A percentile compares a stretch with the other conserved stretches of the same genome.
These are phyloP conservation scores for Parazoanthus darwini DNA, from an alignment of 92 coral and sea anemone genomes.

Conservation along the genomic window DNA sequence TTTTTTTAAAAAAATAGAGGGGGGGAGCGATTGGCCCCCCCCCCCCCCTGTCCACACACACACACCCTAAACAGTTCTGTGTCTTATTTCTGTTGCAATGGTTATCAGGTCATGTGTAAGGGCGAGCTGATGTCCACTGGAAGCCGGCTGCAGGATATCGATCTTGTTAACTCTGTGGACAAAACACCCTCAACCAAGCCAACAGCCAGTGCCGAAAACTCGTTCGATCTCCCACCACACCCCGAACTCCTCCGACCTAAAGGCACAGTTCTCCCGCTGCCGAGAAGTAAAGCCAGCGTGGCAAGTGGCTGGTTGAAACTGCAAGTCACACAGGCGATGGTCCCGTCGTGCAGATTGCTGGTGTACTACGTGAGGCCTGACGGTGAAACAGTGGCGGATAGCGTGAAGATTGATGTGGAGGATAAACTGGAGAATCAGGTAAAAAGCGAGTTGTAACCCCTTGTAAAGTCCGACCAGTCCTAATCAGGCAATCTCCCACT, in stretches of 20 bases:
- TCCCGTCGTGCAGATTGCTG: slow-evolving; percentile 79
- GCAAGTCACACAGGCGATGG: slow-evolving; percentile 80
- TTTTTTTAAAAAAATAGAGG: no score
- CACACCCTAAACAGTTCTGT: not conserved
- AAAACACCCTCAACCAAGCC: not conserved
- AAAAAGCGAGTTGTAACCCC: not conserved
- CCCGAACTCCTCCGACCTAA: not conserved
- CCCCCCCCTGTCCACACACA: no score
- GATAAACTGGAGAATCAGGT: slow-evolving; percentile 92
- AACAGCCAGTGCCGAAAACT: not conserved
- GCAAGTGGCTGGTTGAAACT: slow-evolving; percentile 63
- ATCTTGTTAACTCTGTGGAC: not conserved
- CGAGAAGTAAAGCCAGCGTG: not conserved
- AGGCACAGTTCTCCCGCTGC: not conserved
- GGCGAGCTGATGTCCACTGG: slow-evolving; percentile 26
- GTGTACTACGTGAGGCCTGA: slow-evolving; percentile 75
- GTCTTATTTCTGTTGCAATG: not conserved
- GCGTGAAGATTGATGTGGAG: slow-evolving; percentile 68
- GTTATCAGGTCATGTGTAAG: slow-evolving; percentile 17
- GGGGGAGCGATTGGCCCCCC: no score
- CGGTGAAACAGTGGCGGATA: slow-evolving; percentile 88
- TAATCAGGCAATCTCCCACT: no score
- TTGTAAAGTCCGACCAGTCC: no score
- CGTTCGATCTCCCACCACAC: not conserved
- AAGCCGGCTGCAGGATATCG: not conserved